Percentiles rank a stretch among this genome's conserved stretches.
phyloP scores from a whole-genome alignment of 1,140 invertebrate genomes.

The Eurosta solidaginis region DNA sequence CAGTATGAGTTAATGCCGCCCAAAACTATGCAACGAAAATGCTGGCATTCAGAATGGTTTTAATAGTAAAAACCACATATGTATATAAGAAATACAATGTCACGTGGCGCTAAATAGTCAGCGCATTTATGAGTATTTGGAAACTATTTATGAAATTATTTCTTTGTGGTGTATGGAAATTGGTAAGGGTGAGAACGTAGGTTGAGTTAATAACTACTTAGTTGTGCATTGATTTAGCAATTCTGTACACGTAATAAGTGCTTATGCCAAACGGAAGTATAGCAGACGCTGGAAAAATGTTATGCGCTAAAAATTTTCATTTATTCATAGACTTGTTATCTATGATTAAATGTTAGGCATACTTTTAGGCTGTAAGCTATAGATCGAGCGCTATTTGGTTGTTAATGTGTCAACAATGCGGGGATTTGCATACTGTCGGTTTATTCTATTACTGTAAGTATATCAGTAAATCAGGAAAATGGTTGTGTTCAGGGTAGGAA shows the following conservation, averaged over 20 bases:
- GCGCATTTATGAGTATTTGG: conserved; percentile 1
- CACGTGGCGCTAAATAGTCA: conserved; percentile 19
- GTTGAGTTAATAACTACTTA: too few relatives aligned
- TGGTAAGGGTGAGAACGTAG: too few relatives aligned
- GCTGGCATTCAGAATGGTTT: neutral
- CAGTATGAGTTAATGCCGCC: neutral
- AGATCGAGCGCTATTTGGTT: neutral
- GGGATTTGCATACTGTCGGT: too few relatives aligned
- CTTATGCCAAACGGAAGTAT: neutral
- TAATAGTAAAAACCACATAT: neutral
- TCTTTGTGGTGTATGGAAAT: too few relatives aligned
- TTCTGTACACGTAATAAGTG: too few relatives aligned
- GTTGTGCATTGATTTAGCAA: too few relatives aligned
- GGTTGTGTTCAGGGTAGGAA: too few relatives aligned
- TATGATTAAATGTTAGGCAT: conserved; percentile 8
- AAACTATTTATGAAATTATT: neutral
- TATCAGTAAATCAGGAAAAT: too few relatives aligned
- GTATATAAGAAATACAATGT: neutral
- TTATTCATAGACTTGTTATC: neutral
- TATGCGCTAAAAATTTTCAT: neutral
- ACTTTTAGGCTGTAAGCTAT: neutral
- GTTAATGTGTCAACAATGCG: neutral
- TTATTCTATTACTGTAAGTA: too few relatives aligned
- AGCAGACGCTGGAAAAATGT: neutral
- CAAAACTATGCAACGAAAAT: neutral